Conservation (phyloP, 2,113 vertebrate species). For the Helogale parvula region DNA sequence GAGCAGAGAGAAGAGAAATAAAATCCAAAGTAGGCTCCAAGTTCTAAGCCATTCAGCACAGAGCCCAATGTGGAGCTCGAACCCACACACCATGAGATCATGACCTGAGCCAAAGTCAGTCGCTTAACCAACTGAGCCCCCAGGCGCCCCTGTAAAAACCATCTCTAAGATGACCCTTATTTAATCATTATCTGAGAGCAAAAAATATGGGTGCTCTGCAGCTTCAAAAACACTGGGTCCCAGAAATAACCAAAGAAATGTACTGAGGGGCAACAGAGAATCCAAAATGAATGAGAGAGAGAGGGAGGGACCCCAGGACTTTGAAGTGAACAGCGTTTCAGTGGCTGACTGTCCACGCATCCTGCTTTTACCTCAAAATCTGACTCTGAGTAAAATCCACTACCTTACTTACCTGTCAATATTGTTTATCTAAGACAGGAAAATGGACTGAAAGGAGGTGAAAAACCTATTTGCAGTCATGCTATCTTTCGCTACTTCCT, state of each 20-base stretch:
- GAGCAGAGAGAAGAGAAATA: too few species aligned
- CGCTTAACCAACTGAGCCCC: too few species aligned
- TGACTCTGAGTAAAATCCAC: background rate
- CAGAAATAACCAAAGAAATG: background rate
- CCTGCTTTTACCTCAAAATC: background rate
- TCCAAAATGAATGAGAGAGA: too few species aligned
- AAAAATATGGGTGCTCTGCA: background rate
- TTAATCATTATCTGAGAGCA: background rate
- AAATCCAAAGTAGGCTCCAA: too few species aligned
- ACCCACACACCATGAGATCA: too few species aligned
- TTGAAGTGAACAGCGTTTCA: background rate
- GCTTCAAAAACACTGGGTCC: background rate
- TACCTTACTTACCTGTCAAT: background rate
- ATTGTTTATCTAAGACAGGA: background rate
- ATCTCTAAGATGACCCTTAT: background rate
- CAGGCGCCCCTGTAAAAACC: background rate
- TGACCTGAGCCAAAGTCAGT: too few species aligned
- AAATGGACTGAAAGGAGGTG: background rate
- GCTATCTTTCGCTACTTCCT: background rate
- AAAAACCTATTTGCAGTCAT: background rate
- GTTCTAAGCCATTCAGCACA: too few species aligned
- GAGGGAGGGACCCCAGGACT: too few species aligned
- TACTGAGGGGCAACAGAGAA: background rate
- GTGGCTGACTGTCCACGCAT: accelerated
- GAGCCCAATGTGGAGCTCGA: too few species aligned